Evolutionary conservation across 2,888 invertebrate genomes (phyloP), one percentile per base, ranked within the genome.

Genomic region (Boloria selene): DNA sequence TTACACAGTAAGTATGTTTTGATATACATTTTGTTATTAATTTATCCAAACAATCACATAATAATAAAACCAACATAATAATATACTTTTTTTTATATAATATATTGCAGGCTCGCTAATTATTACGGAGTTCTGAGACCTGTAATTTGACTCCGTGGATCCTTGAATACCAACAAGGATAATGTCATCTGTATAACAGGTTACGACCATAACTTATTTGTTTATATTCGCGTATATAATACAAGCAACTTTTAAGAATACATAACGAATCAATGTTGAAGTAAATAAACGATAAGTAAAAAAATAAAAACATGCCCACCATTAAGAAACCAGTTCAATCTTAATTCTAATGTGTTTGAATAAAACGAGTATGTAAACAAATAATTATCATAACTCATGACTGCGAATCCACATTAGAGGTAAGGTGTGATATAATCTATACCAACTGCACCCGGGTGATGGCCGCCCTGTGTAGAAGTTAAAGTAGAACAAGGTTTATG

Each of bases 401-500:
- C 50, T 61, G 52, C 64, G 63, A 61, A 69, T 62, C 42, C 56
- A 67, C 64, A 65, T 68, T 69, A 65, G 63, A 63, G 26, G 61
- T 59, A 31, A 66, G 42, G 65, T 64, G 70, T 72, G 70, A 73
- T 72, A 75, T 73, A 74, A 75, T 69, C 65, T 70, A 70, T 63
- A 67, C 70, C 71, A 72, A 74, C 72, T 72, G 69, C 72, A 66
- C 72, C 72, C 70, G 77, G 77, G 77, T 76, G 79, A 82, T 81
- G 82, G 81, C 85, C 82, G 83, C 84, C 85, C 87, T 85, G 88
- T 74, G 65, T 77, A 50, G 77, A 77, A 76, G 77, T 81, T 78
- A 84, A 90, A 88, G 85, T 91, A 79, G 91, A 86, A 87, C 90
- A 87, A 92, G 90, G 91, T 90, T 90, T 88, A 87, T 83, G 83